Conservation (phyloP, 2,797 vertebrate species). For the Aeoliscus strigatus region DNA sequence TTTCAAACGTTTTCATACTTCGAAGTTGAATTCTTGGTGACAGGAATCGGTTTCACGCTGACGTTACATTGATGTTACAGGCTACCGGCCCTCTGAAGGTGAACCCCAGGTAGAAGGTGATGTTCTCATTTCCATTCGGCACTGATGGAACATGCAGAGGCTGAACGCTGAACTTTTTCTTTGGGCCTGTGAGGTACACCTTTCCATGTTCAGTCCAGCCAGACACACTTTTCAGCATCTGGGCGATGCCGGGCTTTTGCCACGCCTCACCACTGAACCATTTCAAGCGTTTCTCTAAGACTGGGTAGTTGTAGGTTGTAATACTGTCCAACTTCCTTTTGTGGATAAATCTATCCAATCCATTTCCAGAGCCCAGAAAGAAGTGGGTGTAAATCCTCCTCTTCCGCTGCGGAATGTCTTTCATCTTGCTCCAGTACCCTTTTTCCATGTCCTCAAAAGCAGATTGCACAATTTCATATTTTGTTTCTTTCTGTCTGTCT, state of each 20-base stretch:
- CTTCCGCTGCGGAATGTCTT: constrained; percentile 72
- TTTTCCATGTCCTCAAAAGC: constrained; percentile 71
- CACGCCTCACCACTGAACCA: constrained; percentile 65
- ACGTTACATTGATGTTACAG: constrained; percentile 32
- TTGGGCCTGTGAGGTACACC: constrained; percentile 73
- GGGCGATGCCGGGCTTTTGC: constrained; percentile 57
- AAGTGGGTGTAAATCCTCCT: constrained; percentile 78
- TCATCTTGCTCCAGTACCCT: constrained; percentile 65
- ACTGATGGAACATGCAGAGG: constrained; percentile 69
- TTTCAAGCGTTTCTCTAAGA: constrained; percentile 63
- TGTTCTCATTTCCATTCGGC: constrained; percentile 78
- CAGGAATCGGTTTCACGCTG: too few relatives aligned
- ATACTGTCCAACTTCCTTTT: constrained; percentile 63
- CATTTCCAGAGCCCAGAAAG: constrained; percentile 72
- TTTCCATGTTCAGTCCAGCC: constrained; percentile 80
- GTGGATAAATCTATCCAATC: constrained; percentile 62
- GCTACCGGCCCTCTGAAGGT: constrained; percentile 79
- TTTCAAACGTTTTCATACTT: too few relatives aligned
- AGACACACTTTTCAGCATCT: constrained; percentile 65
- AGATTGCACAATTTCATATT: constrained; percentile 68
- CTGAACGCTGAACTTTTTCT: constrained; percentile 62
- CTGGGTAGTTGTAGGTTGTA: constrained; percentile 36
- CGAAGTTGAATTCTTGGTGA: too few relatives aligned
- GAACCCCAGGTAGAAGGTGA: constrained; percentile 83
- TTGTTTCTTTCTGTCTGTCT: constrained; percentile 50